Conservation (phyloP, 2,113 vertebrate genomes). For the Chelonoidis abingdonii region DNA sequence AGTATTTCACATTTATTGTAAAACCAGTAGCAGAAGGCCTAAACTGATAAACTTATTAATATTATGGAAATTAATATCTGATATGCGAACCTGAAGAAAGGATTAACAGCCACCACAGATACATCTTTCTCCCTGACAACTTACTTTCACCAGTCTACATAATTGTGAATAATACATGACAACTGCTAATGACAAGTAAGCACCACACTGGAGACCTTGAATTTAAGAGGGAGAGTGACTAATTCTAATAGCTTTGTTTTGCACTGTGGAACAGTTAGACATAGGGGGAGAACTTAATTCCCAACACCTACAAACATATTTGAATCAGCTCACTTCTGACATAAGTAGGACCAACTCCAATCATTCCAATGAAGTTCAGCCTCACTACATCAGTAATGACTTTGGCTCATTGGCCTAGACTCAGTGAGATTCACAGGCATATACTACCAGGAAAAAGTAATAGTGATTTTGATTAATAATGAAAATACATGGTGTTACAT, state of each 20-base stretch:
- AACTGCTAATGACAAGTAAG: conserved; percentile 2
- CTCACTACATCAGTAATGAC: rapidly evolving
- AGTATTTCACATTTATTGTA: neutral
- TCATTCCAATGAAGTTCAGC: rapidly evolving
- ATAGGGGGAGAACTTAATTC: rapidly evolving
- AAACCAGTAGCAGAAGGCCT: neutral
- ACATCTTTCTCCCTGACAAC: neutral
- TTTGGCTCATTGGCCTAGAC: neutral
- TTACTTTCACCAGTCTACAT: rapidly evolving
- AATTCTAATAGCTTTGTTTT: neutral
- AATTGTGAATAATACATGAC: neutral
- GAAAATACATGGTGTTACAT: neutral
- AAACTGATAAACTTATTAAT: neutral
- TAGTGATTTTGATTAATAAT: neutral
- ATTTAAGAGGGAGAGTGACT: neutral
- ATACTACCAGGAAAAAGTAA: neutral
- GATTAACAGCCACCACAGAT: neutral
- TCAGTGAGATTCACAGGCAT: neutral
- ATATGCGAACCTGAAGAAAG: neutral
- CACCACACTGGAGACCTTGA: neutral
- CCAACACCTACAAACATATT: neutral
- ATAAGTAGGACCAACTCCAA: neutral
- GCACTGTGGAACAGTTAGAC: neutral
- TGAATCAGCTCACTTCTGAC: neutral
- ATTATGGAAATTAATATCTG: neutral